Conservation (phyloP, 2,888 invertebrate genomes). For the Melolontha melolontha region DNA sequence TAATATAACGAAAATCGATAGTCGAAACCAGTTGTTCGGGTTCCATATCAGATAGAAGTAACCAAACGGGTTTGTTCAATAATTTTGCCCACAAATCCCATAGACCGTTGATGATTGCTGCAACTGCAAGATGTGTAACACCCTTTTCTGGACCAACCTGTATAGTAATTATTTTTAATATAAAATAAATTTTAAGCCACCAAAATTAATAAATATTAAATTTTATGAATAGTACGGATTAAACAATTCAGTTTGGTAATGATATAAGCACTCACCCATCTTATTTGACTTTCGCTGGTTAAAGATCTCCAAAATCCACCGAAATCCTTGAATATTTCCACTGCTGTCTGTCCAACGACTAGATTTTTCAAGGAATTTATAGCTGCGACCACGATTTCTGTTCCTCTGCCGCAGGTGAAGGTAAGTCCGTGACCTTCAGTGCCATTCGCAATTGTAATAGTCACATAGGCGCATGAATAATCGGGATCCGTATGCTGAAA, state of each 20-base stretch:
- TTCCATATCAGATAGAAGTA: conserved; percentile 82
- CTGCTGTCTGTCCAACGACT: conserved; percentile 76
- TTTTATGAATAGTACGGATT: no score
- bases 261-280: conserved; percentile 93
- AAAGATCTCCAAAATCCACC: conserved; percentile 83
- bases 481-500: conserved; percentile 87
- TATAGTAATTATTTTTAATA: conserved; percentile 5
- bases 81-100: conserved; percentile 94
- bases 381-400: conserved; percentile 85
- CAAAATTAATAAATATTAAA: background rate
- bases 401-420: conserved; percentile 90
- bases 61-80: conserved; percentile 89
- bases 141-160: conserved; percentile 94
- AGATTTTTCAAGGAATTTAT: conserved; percentile 78
- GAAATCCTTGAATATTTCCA: conserved; percentile 83
- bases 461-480: conserved; percentile 93
- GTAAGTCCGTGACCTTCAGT: conserved; percentile 84
- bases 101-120: conserved; percentile 88
- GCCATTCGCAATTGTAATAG: conserved; percentile 74
- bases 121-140: conserved; percentile 87
- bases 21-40: conserved; percentile 87
- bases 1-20: conserved; percentile 88
- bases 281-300: conserved; percentile 88
- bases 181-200: background rate
- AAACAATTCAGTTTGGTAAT: no score